Evolutionary conservation across 2,113 vertebrate genomes (phyloP).

Genomic region (Calyptomena viridis): DNA sequence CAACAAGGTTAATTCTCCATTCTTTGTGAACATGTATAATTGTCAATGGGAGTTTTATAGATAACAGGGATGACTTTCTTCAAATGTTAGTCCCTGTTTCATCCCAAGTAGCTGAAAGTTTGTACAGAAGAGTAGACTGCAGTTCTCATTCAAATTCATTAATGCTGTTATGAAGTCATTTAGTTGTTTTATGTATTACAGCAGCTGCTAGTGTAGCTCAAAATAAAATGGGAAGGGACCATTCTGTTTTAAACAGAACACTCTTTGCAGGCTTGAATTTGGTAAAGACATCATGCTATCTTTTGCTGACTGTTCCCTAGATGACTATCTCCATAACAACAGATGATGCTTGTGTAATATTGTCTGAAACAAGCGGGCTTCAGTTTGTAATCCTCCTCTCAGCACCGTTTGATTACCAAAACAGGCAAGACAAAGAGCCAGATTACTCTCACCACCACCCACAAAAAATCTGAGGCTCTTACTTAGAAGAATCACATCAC

Average conservation of each 20-base stretch:
- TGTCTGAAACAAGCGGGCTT: constrained; percentile 30
- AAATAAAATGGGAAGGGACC: constrained; percentile 33
- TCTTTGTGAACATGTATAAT: neutral
- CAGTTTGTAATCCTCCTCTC: constrained; percentile 19
- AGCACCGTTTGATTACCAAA: neutral
- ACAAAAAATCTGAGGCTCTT: neutral
- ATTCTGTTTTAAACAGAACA: constrained; percentile 1
- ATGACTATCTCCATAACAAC: constrained; percentile 35
- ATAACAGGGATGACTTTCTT: neutral
- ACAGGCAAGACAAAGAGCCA: neutral
- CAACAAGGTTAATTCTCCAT: neutral
- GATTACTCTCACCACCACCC: neutral
- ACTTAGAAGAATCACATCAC: neutral
- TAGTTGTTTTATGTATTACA: constrained; percentile 15
- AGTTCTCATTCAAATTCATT: constrained; percentile 44
- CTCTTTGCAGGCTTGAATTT: neutral
- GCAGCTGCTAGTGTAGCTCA: constrained; percentile 20
- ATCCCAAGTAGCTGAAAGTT: neutral
- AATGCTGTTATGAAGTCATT: constrained; percentile 29
- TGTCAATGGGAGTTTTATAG: neutral
- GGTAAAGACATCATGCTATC: neutral
- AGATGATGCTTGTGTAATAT: constrained; percentile 32
- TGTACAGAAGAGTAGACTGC: neutral
- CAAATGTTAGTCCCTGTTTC: neutral
- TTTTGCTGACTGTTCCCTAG: constrained; percentile 26